These are phyloP conservation scores for Tetragonula clypearis DNA, from an alignment of 1,140 invertebrate genomes.

Conservation along the genomic window DNA sequence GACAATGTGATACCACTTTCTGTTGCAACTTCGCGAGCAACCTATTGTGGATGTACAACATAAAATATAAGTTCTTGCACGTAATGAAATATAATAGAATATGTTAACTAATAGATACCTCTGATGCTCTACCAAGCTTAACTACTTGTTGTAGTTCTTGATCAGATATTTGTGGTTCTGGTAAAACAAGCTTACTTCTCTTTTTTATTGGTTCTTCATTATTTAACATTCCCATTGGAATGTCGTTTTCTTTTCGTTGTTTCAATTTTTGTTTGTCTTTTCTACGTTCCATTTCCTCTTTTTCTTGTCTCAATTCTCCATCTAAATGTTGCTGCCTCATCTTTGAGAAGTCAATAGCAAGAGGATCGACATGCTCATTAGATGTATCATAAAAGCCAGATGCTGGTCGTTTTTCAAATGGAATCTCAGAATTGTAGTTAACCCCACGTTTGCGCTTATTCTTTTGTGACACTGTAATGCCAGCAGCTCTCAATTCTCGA, in stretches of 20 bases:
- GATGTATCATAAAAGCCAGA: conserved; percentile 97
- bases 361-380: conserved; percentile 93
- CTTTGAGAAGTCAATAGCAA: conserved; percentile 93
- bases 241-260: conserved; percentile 97
- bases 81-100: not conserved
- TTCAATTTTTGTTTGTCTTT: conserved; percentile 97
- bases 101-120: conserved; percentile 79
- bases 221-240: conserved; percentile 95
- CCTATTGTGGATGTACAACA: conserved; percentile 66
- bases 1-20: conserved; percentile 91
- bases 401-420: conserved; percentile 97
- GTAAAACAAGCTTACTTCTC: conserved; percentile 97
- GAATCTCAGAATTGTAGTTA: conserved; percentile 99
- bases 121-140: conserved; percentile 97
- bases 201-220: conserved; percentile 96
- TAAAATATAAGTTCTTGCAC: not conserved
- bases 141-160: conserved; percentile 95
- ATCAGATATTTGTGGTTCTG: conserved; percentile 98
- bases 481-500: conserved; percentile 97
- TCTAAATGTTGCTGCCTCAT: conserved; percentile 96
- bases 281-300: conserved; percentile 93
- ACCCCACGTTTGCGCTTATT: conserved; percentile 91
- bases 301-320: conserved; percentile 93
- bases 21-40: conserved; percentile 94
- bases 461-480: conserved; percentile 93